Conservation (phyloP, 2,888 invertebrate species). For the Onchidella celtica region DNA sequence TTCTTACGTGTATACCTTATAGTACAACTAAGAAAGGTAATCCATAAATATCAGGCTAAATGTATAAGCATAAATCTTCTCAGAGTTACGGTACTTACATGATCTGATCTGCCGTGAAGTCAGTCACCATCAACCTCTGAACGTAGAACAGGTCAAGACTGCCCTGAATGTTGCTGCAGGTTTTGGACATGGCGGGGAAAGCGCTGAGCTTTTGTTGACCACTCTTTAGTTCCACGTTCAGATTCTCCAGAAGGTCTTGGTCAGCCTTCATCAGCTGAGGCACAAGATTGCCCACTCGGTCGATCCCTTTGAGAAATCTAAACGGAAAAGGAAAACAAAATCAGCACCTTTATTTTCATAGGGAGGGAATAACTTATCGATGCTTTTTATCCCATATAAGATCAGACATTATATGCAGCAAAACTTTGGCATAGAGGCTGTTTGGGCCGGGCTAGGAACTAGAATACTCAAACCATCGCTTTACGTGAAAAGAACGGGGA, state of each 20-base stretch:
- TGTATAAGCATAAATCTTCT: too few species aligned
- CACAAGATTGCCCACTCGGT: conserved; percentile 57
- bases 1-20: too few species aligned
- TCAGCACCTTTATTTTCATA: too few species aligned
- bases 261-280: conserved; percentile 72
- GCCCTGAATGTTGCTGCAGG: conserved; percentile 54
- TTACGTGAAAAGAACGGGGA: too few species aligned
- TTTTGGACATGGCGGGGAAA: conserved; percentile 58
- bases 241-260: conserved; percentile 61
- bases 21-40: too few species aligned
- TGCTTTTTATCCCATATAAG: too few species aligned
- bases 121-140: conserved; percentile 67
- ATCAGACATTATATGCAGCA: too few species aligned
- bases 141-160: conserved; percentile 70
- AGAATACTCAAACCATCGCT: too few species aligned
- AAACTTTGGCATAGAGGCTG: too few species aligned
- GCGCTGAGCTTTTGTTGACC: conserved; percentile 59
- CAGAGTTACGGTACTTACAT: conserved; percentile 51
- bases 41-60: too few species aligned
- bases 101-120: conserved; percentile 64
- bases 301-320: conserved; percentile 52
- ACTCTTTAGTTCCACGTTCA: conserved; percentile 59
- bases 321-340: neutral
- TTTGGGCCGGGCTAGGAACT: too few species aligned
- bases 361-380: too few species aligned